phyloP scores from a whole-genome alignment of 1,140 invertebrate species.

The Diorhabda carinulata region DNA sequence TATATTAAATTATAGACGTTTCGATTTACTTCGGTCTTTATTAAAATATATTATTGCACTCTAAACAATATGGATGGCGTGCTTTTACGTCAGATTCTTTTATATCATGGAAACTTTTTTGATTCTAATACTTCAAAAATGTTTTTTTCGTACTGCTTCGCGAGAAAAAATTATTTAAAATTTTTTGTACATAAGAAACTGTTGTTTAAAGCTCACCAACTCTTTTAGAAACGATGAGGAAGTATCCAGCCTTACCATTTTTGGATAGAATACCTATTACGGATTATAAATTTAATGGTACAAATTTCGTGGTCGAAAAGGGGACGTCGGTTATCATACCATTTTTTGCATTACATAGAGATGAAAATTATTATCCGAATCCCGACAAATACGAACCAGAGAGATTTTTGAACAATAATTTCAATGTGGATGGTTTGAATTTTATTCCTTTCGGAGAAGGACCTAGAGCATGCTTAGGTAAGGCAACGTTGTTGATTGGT shows the following conservation, averaged over 20 bases:
- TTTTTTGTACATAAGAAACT: not conserved
- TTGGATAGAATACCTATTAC: not conserved
- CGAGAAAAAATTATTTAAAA: too few relatives aligned
- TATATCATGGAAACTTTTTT: too few relatives aligned
- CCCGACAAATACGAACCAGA: not conserved
- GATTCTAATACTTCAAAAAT: too few relatives aligned
- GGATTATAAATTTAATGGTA: not conserved
- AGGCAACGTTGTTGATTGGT: too few relatives aligned
- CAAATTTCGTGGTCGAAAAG: not conserved
- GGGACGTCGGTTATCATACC: not conserved
- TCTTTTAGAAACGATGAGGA: not conserved
- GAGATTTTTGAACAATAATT: not conserved
- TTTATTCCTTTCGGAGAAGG: conserved; percentile 60
- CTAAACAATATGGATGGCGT: too few relatives aligned
- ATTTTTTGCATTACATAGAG: not conserved
- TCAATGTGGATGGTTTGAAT: conserved; percentile 35
- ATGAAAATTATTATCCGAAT: not conserved
- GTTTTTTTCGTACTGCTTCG: too few relatives aligned
- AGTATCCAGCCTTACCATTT: not conserved
- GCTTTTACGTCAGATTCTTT: too few relatives aligned
- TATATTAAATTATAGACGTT: too few relatives aligned
- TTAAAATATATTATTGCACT: too few relatives aligned
- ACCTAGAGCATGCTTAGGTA: conserved; percentile 56
- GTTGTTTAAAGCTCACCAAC: not conserved
- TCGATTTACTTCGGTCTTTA: too few relatives aligned